Percentiles rank a stretch among this genome's conserved stretches.
These are phyloP conservation scores for Thunnus maccoyii DNA, from an alignment of 2,113 vertebrate species.

Conservation along the genomic window DNA sequence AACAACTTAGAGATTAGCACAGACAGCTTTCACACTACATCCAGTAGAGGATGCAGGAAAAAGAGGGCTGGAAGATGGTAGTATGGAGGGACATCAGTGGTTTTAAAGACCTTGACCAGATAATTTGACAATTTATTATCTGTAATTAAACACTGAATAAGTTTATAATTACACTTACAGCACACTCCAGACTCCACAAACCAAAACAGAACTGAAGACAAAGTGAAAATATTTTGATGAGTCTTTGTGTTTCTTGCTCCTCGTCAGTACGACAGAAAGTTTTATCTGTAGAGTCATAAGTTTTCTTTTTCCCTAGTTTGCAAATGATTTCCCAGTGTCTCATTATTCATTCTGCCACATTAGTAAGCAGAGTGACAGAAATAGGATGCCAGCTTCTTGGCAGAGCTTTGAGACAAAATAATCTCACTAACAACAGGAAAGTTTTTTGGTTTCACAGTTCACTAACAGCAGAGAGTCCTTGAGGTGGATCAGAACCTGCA, in stretches of 20 bases:
- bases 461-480: neutral
- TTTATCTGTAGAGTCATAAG: rapidly evolving
- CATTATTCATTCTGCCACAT: neutral
- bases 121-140: neutral
- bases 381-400: neutral
- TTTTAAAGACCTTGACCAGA: slow-evolving; percentile 7
- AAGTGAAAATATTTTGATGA: neutral
- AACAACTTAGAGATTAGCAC: slow-evolving; percentile 82
- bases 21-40: slow-evolving; percentile 70
- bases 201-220: too few relatives aligned
- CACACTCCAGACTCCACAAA: too few relatives aligned
- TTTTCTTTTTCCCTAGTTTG: neutral
- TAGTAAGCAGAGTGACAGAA: neutral
- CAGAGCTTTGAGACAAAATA: neutral
- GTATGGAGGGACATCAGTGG: slow-evolving; percentile 58
- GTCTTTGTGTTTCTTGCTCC: neutral
- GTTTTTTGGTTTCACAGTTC: neutral
- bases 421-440: too few relatives aligned
- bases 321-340: too few relatives aligned
- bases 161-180: too few relatives aligned
- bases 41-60: slow-evolving; percentile 11
- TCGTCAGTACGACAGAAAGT: neutral
- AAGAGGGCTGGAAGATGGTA: slow-evolving; percentile 62
- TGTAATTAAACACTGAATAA: neutral
- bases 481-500: neutral